Evolutionary conservation across 2,797 vertebrate genomes (phyloP).

Genomic region (Harpagifer antarcticus): DNA sequence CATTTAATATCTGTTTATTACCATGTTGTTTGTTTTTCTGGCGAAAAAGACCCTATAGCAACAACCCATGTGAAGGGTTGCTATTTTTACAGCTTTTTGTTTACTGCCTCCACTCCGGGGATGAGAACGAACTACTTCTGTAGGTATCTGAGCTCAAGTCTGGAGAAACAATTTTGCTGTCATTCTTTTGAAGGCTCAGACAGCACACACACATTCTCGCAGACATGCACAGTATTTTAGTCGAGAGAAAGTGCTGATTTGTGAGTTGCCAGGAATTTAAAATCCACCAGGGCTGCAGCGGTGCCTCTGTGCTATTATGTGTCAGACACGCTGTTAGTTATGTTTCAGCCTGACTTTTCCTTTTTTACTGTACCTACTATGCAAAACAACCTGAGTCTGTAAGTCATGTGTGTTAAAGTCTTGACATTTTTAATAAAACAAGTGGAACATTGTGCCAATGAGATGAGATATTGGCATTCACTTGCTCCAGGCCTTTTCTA

Average conservation of each 20-base stretch:
- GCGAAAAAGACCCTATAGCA: constrained; percentile 39
- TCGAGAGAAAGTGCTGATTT: constrained; percentile 61
- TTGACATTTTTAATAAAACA: background rate
- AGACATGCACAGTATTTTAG: constrained; percentile 22
- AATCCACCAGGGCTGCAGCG: constrained; percentile 41
- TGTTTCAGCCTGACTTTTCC: constrained; percentile 29
- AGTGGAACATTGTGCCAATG: background rate
- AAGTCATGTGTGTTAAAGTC: constrained; percentile 1
- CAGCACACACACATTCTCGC: background rate
- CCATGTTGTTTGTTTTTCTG: constrained; percentile 56
- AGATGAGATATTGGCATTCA: background rate
- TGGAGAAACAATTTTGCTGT: constrained; percentile 54
- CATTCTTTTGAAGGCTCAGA: constrained; percentile 16
- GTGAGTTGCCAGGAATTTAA: constrained; percentile 56
- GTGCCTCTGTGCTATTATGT: constrained; percentile 50
- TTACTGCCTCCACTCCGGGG: constrained; percentile 44
- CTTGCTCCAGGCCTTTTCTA: constrained; percentile 6
- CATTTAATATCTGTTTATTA: constrained; percentile 64
- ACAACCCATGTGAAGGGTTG: constrained; percentile 30
- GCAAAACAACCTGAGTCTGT: constrained; percentile 20
- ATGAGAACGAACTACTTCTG: constrained; percentile 32
- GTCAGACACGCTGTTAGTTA: constrained; percentile 54
- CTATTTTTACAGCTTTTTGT: constrained; percentile 71
- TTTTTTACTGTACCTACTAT: constrained; percentile 20
- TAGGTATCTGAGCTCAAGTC: constrained; percentile 56